Evolutionary conservation across 2,113 vertebrate species (phyloP), one percentile per base, ranked within the genome.

Genomic region (Cichladusa arquata): DNA sequence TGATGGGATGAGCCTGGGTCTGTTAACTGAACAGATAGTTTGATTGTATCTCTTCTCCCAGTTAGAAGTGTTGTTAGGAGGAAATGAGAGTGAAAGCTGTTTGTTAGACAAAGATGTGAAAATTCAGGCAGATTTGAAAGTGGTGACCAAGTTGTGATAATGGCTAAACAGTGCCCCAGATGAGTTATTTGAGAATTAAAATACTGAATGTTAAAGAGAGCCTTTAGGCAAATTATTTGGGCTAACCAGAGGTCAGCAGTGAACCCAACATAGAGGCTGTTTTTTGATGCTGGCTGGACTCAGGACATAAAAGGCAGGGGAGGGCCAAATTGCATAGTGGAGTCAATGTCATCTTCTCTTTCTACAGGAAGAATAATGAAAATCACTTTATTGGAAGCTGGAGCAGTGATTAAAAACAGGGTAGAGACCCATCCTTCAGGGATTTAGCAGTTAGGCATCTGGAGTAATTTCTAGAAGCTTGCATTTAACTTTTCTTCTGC

Each of bases 121-220:
- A 62, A 36, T 28, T 24, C 36, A 78, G 69, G 16, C 51, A 38
- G 31, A 33, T 82, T 64, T 14, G 42, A 45, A 90, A 51, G n/a
- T 31, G 50, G 54, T 64, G 9, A 22, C 29, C 3, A 45, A 60
- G 25, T 12, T 0, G 0, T n/a, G 20, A 19, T 19, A 74, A 38
- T 8, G 9, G 14, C 25, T 47, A 45, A 54, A 62, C 25, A 50
- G 17, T 19, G 69, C 6, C n/a, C 38, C 19, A 58, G 48, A 19
- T 5, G 22, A 56, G 6, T 54, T 5, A 62, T n/a, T 38, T 62
- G 33, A 78, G 40, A 85, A 56, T n/a, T 64, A 81, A 91, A 74
- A 66, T 84, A 48, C 10, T 81, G 48, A 44, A 44, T 44, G 12
- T 33, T 74, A 44, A 86, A 78, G 34, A 71, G 6, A 48, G 8